phyloP scores from a whole-genome alignment of 2,888 invertebrate genomes.

The Ophioninae sp. region DNA sequence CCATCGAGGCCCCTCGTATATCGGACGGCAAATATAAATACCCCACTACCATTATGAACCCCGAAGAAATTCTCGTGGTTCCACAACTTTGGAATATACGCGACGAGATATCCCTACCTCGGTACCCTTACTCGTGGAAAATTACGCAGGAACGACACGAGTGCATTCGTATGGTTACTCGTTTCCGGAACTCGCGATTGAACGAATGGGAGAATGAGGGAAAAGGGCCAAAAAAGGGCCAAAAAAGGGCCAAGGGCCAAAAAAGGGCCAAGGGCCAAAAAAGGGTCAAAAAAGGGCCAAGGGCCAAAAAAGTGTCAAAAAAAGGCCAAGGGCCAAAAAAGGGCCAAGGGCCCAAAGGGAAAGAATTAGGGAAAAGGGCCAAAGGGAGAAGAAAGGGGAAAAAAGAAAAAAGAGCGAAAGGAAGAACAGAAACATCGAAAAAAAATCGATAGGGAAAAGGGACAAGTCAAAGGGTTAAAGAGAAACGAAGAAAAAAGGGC shows the following conservation, averaged over 20 bases:
- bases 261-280: no score
- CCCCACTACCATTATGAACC: neutral
- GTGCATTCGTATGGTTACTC: constrained; percentile 60
- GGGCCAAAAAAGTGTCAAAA: neutral
- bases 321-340: neutral
- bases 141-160: constrained; percentile 77
- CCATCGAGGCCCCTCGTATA: constrained; percentile 30
- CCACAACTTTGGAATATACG: constrained; percentile 74
- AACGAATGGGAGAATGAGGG: neutral
- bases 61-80: constrained; percentile 30
- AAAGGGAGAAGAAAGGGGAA: neutral
- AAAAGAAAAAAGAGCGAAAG: no score
- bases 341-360: no score
- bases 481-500: no score
- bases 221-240: neutral
- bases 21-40: constrained; percentile 14
- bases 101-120: constrained; percentile 73
- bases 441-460: neutral
- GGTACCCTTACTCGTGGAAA: constrained; percentile 75
- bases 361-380: neutral
- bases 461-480: neutral
- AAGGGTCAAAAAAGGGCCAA: neutral
- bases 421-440: no score
- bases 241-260: no score
- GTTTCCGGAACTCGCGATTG: constrained; percentile 13